Evolutionary conservation across 2,888 invertebrate genomes (phyloP).

Genomic region (Notodonta ziczac): DNA sequence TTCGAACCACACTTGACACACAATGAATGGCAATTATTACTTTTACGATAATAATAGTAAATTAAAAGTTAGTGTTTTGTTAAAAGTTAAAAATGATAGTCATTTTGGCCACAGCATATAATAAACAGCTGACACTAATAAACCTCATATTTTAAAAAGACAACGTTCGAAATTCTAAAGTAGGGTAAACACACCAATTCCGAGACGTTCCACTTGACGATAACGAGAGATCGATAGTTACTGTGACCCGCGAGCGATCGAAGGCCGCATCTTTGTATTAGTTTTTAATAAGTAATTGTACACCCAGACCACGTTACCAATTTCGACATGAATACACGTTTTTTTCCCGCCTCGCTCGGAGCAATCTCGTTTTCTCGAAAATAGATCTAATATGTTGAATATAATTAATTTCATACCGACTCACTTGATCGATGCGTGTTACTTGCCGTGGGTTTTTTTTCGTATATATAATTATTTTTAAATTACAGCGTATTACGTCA

Average conservation of each 20-base stretch:
- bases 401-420: constrained; percentile 80
- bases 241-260: constrained; percentile 49
- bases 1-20: too few relatives aligned
- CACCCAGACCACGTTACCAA: constrained; percentile 72
- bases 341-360: constrained; percentile 62
- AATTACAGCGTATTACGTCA: constrained; percentile 79
- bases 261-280: constrained; percentile 71
- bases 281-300: constrained; percentile 81
- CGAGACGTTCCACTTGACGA: constrained; percentile 48
- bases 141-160: constrained; percentile 24
- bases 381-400: constrained; percentile 81
- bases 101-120: constrained; percentile 1
- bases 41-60: too few relatives aligned
- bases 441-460: constrained; percentile 54
- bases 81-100: constrained; percentile 25
- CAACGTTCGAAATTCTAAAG: constrained; percentile 42
- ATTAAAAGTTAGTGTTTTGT: neutral
- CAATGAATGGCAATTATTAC: too few relatives aligned
- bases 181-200: constrained; percentile 52
- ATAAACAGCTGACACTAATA: constrained; percentile 10
- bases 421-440: constrained; percentile 80
- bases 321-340: constrained; percentile 78
- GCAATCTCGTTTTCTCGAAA: constrained; percentile 82
- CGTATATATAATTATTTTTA: constrained; percentile 79
- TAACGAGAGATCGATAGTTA: constrained; percentile 53